These are phyloP conservation scores for Physocephala rufipes DNA, from an alignment of 2,888 invertebrate genomes.

Conservation along the genomic window DNA sequence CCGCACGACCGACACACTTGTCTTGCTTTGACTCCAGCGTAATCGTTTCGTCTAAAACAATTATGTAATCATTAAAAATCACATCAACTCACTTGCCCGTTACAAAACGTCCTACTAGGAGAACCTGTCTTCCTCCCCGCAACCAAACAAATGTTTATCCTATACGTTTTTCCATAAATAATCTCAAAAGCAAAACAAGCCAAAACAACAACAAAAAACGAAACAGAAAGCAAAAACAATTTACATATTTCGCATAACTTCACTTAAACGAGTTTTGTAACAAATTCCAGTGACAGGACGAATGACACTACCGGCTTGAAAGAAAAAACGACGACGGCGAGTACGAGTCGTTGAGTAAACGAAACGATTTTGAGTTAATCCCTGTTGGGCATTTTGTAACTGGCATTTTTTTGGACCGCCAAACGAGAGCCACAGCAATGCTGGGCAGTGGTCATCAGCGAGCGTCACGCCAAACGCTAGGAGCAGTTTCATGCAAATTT, in stretches of 20 bases:
- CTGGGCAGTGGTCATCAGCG: no score
- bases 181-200: slow-evolving; percentile 39
- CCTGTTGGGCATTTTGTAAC: slow-evolving; percentile 64
- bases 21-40: slow-evolving; percentile 26
- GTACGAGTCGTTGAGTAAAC: slow-evolving; percentile 40
- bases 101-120: slow-evolving; percentile 9
- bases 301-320: slow-evolving; percentile 42
- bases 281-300: slow-evolving; percentile 48
- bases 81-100: slow-evolving; percentile 45
- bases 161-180: slow-evolving; percentile 32
- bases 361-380: slow-evolving; percentile 61
- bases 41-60: slow-evolving; percentile 53
- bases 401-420: slow-evolving; percentile 25
- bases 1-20: neutral
- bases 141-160: neutral
- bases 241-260: slow-evolving; percentile 60
- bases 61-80: slow-evolving; percentile 57
- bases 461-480: slow-evolving; percentile 51
- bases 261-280: slow-evolving; percentile 57
- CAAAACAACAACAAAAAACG: slow-evolving; percentile 41
- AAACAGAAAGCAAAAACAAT: slow-evolving; percentile 54
- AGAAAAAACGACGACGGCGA: no score
- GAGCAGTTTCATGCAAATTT: slow-evolving; percentile 63
- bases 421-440: neutral
- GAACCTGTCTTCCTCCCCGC: neutral